Conservation (phyloP, 2,797 vertebrate genomes). For the Siniperca scherzeri region DNA sequence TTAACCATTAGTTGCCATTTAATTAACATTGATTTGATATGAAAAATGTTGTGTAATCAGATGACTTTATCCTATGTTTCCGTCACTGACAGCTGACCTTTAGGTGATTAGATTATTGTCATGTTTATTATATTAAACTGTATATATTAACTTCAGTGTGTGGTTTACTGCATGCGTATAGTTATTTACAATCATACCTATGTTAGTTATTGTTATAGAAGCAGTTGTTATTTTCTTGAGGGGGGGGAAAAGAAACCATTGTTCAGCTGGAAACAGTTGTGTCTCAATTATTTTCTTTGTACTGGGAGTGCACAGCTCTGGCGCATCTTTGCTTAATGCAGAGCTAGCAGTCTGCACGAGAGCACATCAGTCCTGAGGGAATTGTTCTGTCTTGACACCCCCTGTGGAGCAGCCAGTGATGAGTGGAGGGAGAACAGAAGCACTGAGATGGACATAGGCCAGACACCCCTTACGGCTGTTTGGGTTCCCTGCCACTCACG, state of each 20-base stretch:
- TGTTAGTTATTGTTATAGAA: neutral
- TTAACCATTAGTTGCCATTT: neutral
- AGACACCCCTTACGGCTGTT: constrained; percentile 70
- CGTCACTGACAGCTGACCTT: neutral
- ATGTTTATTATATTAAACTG: neutral
- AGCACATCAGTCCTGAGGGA: constrained; percentile 64
- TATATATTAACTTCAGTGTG: neutral
- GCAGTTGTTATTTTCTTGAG: neutral
- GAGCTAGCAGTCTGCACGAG: constrained; percentile 62
- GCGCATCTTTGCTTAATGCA: constrained; percentile 46
- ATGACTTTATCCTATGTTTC: neutral
- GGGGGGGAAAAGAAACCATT: neutral
- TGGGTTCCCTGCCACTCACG: constrained; percentile 57
- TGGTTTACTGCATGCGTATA: neutral
- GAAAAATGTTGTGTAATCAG: neutral
- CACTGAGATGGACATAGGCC: constrained; percentile 58
- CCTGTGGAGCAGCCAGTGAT: constrained; percentile 37
- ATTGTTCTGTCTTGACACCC: constrained; percentile 46
- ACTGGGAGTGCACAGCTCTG: constrained; percentile 40
- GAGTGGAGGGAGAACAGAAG: constrained; percentile 24
- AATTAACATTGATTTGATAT: neutral
- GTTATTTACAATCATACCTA: neutral
- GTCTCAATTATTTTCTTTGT: constrained; percentile 58
- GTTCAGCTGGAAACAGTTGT: constrained; percentile 44
- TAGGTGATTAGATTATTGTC: neutral